Evolutionary conservation across 2,888 invertebrate species (phyloP).

Genomic region (Tineola bisselliella): DNA sequence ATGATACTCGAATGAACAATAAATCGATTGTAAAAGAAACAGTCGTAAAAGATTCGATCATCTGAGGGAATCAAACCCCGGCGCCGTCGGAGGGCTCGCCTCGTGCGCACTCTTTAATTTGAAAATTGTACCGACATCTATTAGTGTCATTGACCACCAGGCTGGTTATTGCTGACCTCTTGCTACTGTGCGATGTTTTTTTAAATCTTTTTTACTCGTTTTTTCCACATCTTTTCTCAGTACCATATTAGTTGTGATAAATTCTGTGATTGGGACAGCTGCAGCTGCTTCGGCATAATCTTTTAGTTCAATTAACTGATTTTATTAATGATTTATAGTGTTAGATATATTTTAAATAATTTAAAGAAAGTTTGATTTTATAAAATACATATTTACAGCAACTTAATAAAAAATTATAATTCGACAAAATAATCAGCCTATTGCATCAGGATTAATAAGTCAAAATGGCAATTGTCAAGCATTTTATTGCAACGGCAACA

Average conservation of each 20-base stretch:
- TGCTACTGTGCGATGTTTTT: slow-evolving; percentile 22
- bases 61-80: neutral
- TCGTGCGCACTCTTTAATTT: slow-evolving; percentile 51
- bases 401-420: too few species aligned
- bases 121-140: slow-evolving; percentile 56
- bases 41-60: slow-evolving; percentile 1
- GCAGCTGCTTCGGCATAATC: neutral
- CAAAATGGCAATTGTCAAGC: slow-evolving; percentile 8
- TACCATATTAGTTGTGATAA: neutral
- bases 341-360: too few species aligned
- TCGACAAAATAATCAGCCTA: too few species aligned
- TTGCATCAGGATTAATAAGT: neutral
- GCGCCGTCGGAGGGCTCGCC: slow-evolving; percentile 27
- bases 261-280: neutral
- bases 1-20: neutral
- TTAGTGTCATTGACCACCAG: slow-evolving; percentile 35
- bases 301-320: neutral
- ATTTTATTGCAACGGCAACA: slow-evolving; percentile 16
- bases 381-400: too few species aligned
- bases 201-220: slow-evolving; percentile 5
- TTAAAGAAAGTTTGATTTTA: too few species aligned
- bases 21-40: slow-evolving; percentile 11
- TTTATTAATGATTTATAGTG: neutral
- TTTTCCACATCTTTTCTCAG: neutral
- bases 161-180: slow-evolving; percentile 19